Base-by-base conservation (phyloP, 1,140 invertebrate genomes). In the Aphelinus certus region DNA sequence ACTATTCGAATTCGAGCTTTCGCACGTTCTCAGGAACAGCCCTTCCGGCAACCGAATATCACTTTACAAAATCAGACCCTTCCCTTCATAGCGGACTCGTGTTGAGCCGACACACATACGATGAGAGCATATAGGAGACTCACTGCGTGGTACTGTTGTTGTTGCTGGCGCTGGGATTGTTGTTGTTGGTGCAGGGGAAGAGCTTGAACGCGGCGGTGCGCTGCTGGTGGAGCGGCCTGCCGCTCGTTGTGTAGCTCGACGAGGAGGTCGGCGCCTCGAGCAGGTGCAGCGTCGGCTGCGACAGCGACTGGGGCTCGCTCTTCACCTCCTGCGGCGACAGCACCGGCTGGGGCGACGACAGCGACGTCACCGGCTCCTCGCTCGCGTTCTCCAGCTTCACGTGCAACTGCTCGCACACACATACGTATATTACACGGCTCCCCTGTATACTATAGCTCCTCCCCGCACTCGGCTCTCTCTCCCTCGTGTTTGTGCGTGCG, bases 281-380 rank as follows among this genome's bases (percentile, higher is more conserved):
- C 3, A 86, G 88, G 82, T 88, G 91, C 71, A 89, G 85, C 66
- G 90, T 90, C 42, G 88, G 87, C n/a, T 81, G 82, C 61, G 85
- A 83, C 67, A 73, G 46, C 3, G 87, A 85, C 47, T 89, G 75
- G 70, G 90, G 87, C 80, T 92, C 91, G 76, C 91, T 92, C 85
- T 94, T 94, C 79, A 94, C 93, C 84, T 93, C 92, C 80, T 93
- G 87, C 62, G 93, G 92, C 79, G 92, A 93, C 81, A 94, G 88
- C 45, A 93, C 88, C 70, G 92, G 92, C 10, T 76, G 75, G 0
- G 75, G 75, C 26, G 90, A 83, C 9, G 69, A 62, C n/a, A 76
- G 49, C 61, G 67, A 48, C 1, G 51, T 9, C 7, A 48, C n/a
- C 10, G 55, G 46, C 48, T 76, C 74, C 2, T 76, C 68, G 83